Evolutionary conservation across 2,888 invertebrate genomes (phyloP), one percentile per base, ranked within the genome.

Genomic region (Tortricodes alternella): DNA sequence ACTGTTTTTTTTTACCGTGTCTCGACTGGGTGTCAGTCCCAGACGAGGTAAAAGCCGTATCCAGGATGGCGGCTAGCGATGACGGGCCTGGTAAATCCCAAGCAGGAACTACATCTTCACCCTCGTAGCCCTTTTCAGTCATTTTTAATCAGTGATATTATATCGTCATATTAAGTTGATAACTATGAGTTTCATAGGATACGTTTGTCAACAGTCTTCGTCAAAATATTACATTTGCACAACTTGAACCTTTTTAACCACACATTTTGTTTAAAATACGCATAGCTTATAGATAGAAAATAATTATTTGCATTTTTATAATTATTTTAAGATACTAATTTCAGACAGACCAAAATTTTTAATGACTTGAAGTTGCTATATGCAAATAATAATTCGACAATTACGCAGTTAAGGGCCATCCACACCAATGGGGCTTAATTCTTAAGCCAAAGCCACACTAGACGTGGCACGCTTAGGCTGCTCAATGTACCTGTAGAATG

Each of bases 41-140:
- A 55, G 92, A 89, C 59, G 93, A 92, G 61, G 92, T 90, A 73
- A 93, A 93, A 59, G 92, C 93, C 59, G 93, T 92, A 73, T 93
- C 92, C 64, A 93, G 87, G 73, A 94, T 93, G 75, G 93, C 93
- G 48, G 92, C 93, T 64, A 94, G 71, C 7, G 93, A 92, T 49
- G 93, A 88, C 51, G 86, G 87, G 18, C 87, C 89, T 58, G 89
- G 85, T 60, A 85, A 74, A 69, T 89, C 86, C 89, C 90, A 90
- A 48, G 86, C 76, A 49, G 85, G 74, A 57, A 83, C 74, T 24
- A 83, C 75, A 53, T 79, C 83, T 43, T 85, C 84, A 58, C 84
- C 80, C 58, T 82, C 83, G 63, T 74, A 83, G 43, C 80, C 76
- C 64, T 85, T 86, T 68, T 89, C 89, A 66, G 80, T 84, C 90